These are phyloP conservation scores for Suricata suricatta DNA, from an alignment of 2,113 vertebrate genomes.

Conservation along the genomic window DNA sequence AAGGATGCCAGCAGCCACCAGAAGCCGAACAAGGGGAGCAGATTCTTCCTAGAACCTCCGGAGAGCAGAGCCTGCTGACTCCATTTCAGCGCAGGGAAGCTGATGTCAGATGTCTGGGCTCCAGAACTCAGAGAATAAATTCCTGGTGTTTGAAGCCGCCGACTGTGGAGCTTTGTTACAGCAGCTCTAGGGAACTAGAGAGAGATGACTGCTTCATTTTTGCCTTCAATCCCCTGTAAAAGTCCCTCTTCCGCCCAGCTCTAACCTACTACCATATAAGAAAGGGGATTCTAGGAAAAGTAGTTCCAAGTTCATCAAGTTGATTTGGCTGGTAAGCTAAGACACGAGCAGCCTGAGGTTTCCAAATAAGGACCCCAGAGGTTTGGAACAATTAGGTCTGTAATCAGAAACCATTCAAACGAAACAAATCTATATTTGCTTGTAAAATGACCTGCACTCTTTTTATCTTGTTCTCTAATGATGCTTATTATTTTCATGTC, in stretches of 20 bases:
- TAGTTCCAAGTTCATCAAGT: neutral
- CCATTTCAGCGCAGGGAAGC: neutral
- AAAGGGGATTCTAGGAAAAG: neutral
- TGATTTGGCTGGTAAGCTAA: neutral
- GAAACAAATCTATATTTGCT: slow-evolving; percentile 57
- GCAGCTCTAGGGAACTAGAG: neutral
- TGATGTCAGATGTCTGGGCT: neutral
- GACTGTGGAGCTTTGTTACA: neutral
- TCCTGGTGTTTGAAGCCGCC: neutral
- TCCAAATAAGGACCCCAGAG: slow-evolving; percentile 52
- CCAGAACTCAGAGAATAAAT: neutral
- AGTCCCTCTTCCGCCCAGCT: neutral
- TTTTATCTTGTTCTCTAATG: slow-evolving; percentile 39
- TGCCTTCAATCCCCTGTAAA: neutral
- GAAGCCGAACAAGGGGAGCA: neutral
- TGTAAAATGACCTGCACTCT: slow-evolving; percentile 39
- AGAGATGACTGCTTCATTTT: neutral
- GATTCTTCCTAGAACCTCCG: neutral
- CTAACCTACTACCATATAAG: neutral
- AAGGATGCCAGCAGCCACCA: neutral
- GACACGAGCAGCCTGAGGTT: neutral
- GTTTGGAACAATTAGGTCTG: neutral
- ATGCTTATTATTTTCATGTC: slow-evolving; percentile 41
- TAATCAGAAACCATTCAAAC: slow-evolving; percentile 73
- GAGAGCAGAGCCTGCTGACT: neutral